Evolutionary conservation across 1,140 invertebrate genomes (phyloP).

Genomic region (Steinernema khuongi): DNA sequence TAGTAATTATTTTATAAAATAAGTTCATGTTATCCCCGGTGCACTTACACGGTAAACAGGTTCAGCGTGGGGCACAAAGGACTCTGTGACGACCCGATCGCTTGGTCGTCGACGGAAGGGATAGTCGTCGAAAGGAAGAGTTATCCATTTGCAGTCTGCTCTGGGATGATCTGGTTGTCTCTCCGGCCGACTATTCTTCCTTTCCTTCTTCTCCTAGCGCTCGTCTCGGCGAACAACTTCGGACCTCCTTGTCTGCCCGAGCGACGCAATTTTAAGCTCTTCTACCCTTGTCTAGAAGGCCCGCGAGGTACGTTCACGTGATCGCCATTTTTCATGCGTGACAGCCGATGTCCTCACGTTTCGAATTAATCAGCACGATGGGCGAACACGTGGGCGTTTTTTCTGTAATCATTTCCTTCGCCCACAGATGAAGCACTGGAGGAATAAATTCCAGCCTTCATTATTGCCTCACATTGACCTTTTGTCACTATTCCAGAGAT

Average conservation of each 20-base stretch:
- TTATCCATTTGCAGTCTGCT: not conserved
- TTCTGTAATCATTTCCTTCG: no score
- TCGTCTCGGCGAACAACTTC: not conserved
- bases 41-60: no score
- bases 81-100: no score
- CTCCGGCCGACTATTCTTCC: not conserved
- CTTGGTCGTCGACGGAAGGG: no score
- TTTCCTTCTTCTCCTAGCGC: not conserved
- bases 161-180: not conserved
- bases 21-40: not conserved
- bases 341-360: no score
- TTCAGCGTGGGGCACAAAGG: no score
- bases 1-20: slow-evolving; percentile 3
- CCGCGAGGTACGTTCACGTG: slow-evolving; percentile 1
- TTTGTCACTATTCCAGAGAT: not conserved
- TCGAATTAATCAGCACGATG: no score
- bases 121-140: no score
- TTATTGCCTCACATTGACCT: not conserved
- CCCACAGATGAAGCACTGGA: no score
- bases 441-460: no score
- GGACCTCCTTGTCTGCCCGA: not conserved
- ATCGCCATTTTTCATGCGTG: not conserved
- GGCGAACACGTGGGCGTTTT: no score
- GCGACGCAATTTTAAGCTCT: not conserved
- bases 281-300: not conserved